Evolutionary conservation across 2,888 invertebrate species (phyloP).

Genomic region (Coleophora deauratella): DNA sequence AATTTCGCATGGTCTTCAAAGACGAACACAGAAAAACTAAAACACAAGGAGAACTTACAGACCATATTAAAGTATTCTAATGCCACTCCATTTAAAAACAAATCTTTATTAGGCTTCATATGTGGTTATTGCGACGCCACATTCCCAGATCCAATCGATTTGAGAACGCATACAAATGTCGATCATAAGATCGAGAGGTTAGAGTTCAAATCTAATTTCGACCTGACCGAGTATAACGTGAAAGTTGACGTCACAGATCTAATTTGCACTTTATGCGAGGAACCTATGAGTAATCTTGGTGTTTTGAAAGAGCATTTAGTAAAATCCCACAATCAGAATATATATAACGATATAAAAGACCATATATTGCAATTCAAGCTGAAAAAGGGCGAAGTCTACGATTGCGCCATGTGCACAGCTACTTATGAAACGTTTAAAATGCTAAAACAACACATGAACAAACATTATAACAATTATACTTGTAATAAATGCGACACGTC

Average conservation of each 20-base stretch:
- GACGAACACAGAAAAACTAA: slow-evolving; percentile 29
- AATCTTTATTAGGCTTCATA: slow-evolving; percentile 40
- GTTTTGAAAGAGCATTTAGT: slow-evolving; percentile 41
- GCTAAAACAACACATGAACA: slow-evolving; percentile 62
- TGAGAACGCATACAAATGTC: slow-evolving; percentile 31
- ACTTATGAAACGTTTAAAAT: slow-evolving; percentile 61
- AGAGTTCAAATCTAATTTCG: slow-evolving; percentile 35
- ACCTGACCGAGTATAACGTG: slow-evolving; percentile 39
- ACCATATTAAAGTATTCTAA: slow-evolving; percentile 48
- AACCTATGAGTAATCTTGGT: slow-evolving; percentile 27
- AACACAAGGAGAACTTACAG: slow-evolving; percentile 45
- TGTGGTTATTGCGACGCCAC: slow-evolving; percentile 48
- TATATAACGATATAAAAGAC: slow-evolving; percentile 49
- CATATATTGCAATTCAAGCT: slow-evolving; percentile 52
- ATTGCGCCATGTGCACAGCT: slow-evolving; percentile 47
- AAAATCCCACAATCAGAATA: slow-evolving; percentile 31
- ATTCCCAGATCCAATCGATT: slow-evolving; percentile 44
- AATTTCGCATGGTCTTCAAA: slow-evolving; percentile 29
- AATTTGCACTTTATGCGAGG: slow-evolving; percentile 35
- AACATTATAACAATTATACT: slow-evolving; percentile 47
- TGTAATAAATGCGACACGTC: slow-evolving; percentile 44
- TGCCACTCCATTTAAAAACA: slow-evolving; percentile 48
- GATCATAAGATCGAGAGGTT: slow-evolving; percentile 36
- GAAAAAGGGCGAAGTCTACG: slow-evolving; percentile 45
- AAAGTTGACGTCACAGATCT: slow-evolving; percentile 43